Evolutionary conservation across 2,888 invertebrate genomes (phyloP).

Genomic region (Bugula neritina): DNA sequence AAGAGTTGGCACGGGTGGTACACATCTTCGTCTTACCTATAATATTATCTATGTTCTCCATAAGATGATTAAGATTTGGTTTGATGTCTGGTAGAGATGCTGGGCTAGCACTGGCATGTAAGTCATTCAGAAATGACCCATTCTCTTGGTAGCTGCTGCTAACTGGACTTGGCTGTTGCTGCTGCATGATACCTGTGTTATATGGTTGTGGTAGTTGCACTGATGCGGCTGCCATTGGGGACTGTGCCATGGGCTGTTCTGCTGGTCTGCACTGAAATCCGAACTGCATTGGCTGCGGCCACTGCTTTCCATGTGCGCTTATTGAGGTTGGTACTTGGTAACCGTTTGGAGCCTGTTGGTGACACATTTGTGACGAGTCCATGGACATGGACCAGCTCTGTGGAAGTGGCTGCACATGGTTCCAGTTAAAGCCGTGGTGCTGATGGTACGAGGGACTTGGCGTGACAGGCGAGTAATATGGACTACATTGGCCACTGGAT

Average conservation of each 20-base stretch:
- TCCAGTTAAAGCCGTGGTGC: slow-evolving; percentile 22
- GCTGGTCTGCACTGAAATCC: neutral
- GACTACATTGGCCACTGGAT: slow-evolving; percentile 20
- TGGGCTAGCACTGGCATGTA: neutral
- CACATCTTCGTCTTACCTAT: slow-evolving; percentile 1
- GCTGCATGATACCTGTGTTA: neutral
- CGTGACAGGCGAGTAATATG: slow-evolving; percentile 16
- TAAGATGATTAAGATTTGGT: neutral
- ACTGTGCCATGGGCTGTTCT: slow-evolving; percentile 14
- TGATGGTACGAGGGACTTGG: slow-evolving; percentile 23
- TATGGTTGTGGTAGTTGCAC: neutral
- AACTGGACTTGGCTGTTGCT: neutral
- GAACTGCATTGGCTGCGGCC: slow-evolving; percentile 20
- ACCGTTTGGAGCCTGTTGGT: neutral
- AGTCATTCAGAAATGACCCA: neutral
- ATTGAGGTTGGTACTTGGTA: slow-evolving; percentile 13
- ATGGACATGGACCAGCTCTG: slow-evolving; percentile 9
- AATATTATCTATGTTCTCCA: slow-evolving; percentile 22
- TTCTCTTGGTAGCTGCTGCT: neutral
- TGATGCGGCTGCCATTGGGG: slow-evolving; percentile 5
- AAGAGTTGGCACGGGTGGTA: neutral
- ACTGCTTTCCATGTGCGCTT: neutral
- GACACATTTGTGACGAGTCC: slow-evolving; percentile 9
- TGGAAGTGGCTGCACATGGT: neutral
- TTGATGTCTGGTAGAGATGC: neutral